phyloP scores from a whole-genome alignment of 1,140 invertebrate species.

The Drosophila jambulina region DNA sequence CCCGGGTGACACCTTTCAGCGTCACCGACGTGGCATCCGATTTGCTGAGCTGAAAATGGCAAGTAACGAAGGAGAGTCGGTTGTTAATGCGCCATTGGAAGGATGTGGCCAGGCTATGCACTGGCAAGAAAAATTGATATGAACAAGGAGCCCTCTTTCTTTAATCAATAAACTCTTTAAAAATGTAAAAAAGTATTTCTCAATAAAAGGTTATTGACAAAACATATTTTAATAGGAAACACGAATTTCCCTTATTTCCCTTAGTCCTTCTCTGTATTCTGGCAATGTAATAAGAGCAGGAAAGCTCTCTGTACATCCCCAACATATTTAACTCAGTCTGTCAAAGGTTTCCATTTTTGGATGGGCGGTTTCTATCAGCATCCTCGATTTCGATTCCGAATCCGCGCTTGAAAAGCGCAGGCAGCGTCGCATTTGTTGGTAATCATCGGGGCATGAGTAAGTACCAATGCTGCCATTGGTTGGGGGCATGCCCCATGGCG shows the following conservation, averaged over 20 bases:
- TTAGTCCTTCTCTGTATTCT: not conserved
- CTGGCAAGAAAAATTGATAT: no score
- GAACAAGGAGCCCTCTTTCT: not conserved
- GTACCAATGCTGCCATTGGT: conserved; percentile 14
- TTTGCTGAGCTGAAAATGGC: conserved; percentile 86
- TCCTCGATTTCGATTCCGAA: not conserved
- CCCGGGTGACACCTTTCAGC: conserved; percentile 87
- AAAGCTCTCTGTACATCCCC: not conserved
- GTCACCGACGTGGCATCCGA: conserved; percentile 88
- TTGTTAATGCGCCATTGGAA: not conserved
- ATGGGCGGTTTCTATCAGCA: not conserved
- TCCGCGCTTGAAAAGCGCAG: conserved; percentile 28
- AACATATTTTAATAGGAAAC: not conserved
- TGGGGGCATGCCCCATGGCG: conserved; percentile 1
- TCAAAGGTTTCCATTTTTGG: conserved; percentile 5
- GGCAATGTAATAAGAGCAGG: not conserved
- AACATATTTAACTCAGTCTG: conserved; percentile 7
- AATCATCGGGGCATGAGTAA: conserved; percentile 33
- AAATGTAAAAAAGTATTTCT: not conserved
- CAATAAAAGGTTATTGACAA: no score
- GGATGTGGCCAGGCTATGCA: not conserved
- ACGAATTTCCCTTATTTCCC: not conserved
- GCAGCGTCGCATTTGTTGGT: conserved; percentile 33
- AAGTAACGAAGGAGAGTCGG: conserved; percentile 4
- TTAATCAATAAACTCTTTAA: not conserved